Conservation (phyloP, 2,113 vertebrate species). For the Platichthys stellatus region DNA sequence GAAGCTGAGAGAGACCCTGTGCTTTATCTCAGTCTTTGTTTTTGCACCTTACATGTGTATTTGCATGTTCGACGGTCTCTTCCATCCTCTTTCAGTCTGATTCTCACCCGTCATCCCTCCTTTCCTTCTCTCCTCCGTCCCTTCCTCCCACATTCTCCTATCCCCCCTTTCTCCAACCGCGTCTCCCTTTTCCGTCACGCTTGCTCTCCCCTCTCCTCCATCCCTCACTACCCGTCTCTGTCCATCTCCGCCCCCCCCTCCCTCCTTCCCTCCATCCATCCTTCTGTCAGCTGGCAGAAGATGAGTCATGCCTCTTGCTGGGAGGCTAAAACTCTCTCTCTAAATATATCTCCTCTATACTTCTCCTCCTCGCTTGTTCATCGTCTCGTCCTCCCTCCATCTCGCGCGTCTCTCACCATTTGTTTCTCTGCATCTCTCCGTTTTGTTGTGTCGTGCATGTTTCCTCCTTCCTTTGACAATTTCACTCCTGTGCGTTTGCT, state of each 20-base stretch:
- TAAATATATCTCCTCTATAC: conserved; percentile 75
- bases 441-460: conserved; percentile 59
- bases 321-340: conserved; percentile 75
- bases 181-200: conserved; percentile 27
- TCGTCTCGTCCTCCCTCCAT: conserved; percentile 52
- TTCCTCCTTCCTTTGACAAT: conserved; percentile 22
- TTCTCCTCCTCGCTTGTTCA: conserved; percentile 57
- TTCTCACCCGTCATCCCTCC: conserved; percentile 25
- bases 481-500: background rate
- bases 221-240: conserved; percentile 23
- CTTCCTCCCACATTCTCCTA: conserved; percentile 5
- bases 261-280: conserved; percentile 70
- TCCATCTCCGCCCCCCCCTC: conserved; percentile 65
- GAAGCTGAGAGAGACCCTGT: conserved; percentile 57
- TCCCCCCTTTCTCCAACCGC: background rate
- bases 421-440: conserved; percentile 62
- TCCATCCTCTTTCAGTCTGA: conserved; percentile 31
- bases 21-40: conserved; percentile 55
- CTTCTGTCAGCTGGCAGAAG: conserved; percentile 80
- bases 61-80: conserved; percentile 32
- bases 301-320: conserved; percentile 82
- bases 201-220: conserved; percentile 17
- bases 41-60: conserved; percentile 41
- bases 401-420: conserved; percentile 47
- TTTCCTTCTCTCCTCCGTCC: conserved; percentile 23